Evolutionary conservation across 2,113 vertebrate species (phyloP).

Genomic region (Oceanites oceanicus): DNA sequence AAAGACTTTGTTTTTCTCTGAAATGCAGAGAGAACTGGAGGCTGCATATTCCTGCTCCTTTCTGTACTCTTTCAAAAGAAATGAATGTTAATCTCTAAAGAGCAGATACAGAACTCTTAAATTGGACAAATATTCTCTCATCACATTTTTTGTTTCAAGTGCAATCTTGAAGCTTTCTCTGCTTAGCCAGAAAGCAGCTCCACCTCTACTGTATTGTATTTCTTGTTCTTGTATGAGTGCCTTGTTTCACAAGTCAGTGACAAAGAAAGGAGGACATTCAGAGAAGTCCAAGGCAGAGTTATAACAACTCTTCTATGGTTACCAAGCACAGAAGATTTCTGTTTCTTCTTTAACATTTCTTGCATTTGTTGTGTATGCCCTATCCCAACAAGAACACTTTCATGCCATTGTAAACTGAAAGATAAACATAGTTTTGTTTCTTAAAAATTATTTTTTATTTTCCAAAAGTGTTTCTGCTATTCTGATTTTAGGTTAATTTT

Average conservation of each 20-base stretch:
- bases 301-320: neutral
- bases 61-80: neutral
- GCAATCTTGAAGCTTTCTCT: neutral
- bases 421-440: rapidly evolving
- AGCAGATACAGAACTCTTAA: neutral
- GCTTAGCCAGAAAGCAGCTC: neutral
- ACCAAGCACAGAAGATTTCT: neutral
- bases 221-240: neutral
- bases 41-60: neutral
- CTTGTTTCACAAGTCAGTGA: neutral
- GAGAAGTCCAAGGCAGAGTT: neutral
- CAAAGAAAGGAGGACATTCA: neutral
- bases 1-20: neutral
- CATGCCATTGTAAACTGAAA: neutral
- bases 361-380: neutral
- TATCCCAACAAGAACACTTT: neutral
- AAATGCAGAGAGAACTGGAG: neutral
- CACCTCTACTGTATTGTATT: neutral
- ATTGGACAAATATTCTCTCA: neutral
- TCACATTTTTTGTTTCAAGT: neutral
- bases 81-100: neutral
- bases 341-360: neutral
- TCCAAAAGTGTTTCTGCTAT: neutral
- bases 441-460: neutral
- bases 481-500: neutral